Conservation (phyloP, 2,888 invertebrate genomes). For the Pyrochroa serraticornis region DNA sequence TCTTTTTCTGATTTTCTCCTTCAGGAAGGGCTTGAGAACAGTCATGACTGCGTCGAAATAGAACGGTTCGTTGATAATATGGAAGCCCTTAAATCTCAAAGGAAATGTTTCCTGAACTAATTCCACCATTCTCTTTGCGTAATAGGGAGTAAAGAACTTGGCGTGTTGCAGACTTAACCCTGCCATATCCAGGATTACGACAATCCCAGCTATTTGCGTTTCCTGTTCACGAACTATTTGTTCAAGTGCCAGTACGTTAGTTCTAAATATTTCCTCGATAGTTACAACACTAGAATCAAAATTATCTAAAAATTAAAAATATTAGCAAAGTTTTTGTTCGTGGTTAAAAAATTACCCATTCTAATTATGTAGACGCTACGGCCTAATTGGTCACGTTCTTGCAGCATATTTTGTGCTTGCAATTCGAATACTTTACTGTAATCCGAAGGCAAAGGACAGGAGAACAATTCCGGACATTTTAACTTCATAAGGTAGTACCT, state of each 20-base stretch:
- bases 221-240: conserved; percentile 62
- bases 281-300: conserved; percentile 58
- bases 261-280: conserved; percentile 61
- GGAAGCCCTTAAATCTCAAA: conserved; percentile 59
- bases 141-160: conserved; percentile 60
- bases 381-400: conserved; percentile 55
- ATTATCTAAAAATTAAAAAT: conserved; percentile 51
- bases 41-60: conserved; percentile 62
- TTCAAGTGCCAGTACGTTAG: conserved; percentile 62
- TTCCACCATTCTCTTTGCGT: conserved; percentile 57
- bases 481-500: conserved; percentile 58
- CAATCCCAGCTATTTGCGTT: conserved; percentile 66
- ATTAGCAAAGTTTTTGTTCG: background rate
- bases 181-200: conserved; percentile 56
- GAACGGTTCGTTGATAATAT: conserved; percentile 59
- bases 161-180: conserved; percentile 60
- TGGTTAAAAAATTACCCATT: conserved; percentile 50
- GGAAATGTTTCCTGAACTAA: conserved; percentile 61
- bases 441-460: conserved; percentile 54
- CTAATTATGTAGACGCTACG: conserved; percentile 57
- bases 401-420: conserved; percentile 58
- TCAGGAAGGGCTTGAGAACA: conserved; percentile 82
- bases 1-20: conserved; percentile 77
- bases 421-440: conserved; percentile 53
- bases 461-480: conserved; percentile 57